Evolutionary conservation across 2,113 vertebrate genomes (phyloP), one percentile per base, ranked within the genome.

Genomic region (Thalassoma bifasciatum): DNA sequence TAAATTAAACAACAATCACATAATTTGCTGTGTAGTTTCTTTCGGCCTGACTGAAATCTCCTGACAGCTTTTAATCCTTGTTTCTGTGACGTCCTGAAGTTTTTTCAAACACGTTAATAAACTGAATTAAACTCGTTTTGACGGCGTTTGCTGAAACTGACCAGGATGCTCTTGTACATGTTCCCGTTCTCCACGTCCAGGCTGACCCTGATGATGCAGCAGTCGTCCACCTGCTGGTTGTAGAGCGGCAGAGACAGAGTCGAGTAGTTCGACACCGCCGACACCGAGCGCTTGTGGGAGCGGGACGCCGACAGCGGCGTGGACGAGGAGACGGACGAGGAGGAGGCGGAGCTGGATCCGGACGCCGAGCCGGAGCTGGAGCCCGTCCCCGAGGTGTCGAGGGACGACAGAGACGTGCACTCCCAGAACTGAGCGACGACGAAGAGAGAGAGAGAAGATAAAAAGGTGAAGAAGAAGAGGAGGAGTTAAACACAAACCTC

Each of bases 111-210:
- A n/a, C n/a, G n/a, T n/a, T n/a, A n/a, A n/a, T n/a, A n/a, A n/a
- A n/a, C n/a, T n/a, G n/a, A n/a, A n/a, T n/a, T n/a, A n/a, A n/a
- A n/a, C n/a, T n/a, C n/a, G n/a, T n/a, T n/a, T n/a, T n/a, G n/a
- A n/a, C n/a, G n/a, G n/a, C n/a, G n/a, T n/a, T n/a, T n/a, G n/a
- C n/a, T n/a, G n/a, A n/a, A n/a, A 8, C 95, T 95, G 62, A 97
- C 95, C 95, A 96, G 93, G 77, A 96, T 96, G 92, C 98, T 99
- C 93, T 99, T 99, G 94, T 99, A 98, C 97, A 99, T 95, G 93
- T 99, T 99, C 8, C 98, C 97, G 0, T 99, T 99, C 93, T 99
- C 97, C 91, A 98, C 96, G 7, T 98, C 98, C 80, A 94, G 84
- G 74, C 96, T 98, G 94, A 99, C 96, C 2, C 98, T 88, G 92